Conservation (phyloP, 1,140 invertebrate genomes). For the Drosophila kanapiae region DNA sequence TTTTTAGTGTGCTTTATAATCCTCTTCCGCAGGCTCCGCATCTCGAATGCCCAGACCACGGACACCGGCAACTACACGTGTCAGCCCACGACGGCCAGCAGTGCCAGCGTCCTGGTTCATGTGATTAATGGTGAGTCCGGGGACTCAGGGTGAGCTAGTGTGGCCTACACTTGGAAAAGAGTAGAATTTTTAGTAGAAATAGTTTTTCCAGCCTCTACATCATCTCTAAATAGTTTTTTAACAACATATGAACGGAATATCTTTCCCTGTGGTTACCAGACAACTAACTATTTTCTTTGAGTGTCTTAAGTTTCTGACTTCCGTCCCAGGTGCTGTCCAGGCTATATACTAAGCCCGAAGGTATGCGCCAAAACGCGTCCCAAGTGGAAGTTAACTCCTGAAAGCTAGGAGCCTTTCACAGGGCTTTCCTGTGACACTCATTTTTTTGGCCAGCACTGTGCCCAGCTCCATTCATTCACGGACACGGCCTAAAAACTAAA, state of each 20-base stretch:
- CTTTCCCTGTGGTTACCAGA: too few species aligned
- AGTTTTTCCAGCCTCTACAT: background rate
- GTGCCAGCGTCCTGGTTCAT: conserved; percentile 93
- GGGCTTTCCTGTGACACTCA: background rate
- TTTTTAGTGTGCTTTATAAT: conserved; percentile 19
- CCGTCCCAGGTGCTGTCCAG: conserved; percentile 28
- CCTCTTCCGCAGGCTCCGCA: conserved; percentile 60
- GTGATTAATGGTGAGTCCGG: conserved; percentile 92
- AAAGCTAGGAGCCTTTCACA: conserved; percentile 8
- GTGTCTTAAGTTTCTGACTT: conserved; percentile 6
- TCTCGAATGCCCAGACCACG: conserved; percentile 88
- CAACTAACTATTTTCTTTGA: conserved; percentile 4
- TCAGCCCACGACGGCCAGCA: conserved; percentile 91
- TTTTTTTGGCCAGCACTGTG: conserved; percentile 23
- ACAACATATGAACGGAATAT: background rate
- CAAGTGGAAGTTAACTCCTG: conserved; percentile 5
- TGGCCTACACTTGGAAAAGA: conserved; percentile 8
- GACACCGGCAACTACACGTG: conserved; percentile 96
- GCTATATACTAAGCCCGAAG: conserved; percentile 24
- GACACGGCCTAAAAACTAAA: conserved; percentile 49
- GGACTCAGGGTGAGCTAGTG: conserved; percentile 13
- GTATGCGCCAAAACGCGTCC: background rate
- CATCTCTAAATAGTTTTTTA: background rate
- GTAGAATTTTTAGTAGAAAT: background rate
- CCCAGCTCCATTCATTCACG: conserved; percentile 14